phyloP scores from a whole-genome alignment of 2,113 vertebrate species.

The Melanocharis versteri region DNA sequence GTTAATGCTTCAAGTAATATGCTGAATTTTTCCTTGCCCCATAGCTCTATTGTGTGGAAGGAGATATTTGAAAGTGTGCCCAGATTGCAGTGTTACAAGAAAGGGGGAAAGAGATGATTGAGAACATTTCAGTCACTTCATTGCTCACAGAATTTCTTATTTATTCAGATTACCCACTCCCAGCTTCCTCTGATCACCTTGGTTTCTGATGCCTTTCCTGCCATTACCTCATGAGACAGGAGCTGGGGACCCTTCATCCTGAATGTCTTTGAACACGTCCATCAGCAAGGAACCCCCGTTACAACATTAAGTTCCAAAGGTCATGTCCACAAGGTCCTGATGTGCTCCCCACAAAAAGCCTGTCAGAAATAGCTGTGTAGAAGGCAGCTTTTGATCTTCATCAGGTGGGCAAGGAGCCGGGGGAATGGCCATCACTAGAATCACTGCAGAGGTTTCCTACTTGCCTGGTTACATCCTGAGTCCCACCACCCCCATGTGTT shows the following conservation, averaged over 20 bases:
- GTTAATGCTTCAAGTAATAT: background rate
- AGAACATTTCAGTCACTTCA: background rate
- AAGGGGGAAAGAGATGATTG: background rate
- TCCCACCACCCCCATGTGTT: accelerated
- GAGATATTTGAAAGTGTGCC: background rate
- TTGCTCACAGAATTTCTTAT: background rate
- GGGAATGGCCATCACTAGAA: background rate
- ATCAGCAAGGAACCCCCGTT: accelerated
- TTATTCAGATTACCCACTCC: background rate
- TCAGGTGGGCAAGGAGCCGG: accelerated
- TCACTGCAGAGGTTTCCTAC: background rate
- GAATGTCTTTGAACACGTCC: accelerated
- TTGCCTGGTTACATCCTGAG: background rate
- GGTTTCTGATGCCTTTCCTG: background rate
- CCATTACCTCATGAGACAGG: background rate
- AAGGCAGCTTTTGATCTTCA: background rate
- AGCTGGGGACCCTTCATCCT: background rate
- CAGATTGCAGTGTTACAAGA: background rate
- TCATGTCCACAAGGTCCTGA: background rate
- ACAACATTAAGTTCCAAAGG: background rate
- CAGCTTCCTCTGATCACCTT: background rate
- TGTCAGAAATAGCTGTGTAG: background rate
- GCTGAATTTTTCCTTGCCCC: background rate
- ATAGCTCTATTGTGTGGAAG: background rate
- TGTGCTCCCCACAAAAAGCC: background rate